Percentiles rank a stretch among this genome's conserved stretches.
Evolutionary conservation across 2,113 vertebrate species (phyloP).

Genomic region (Neotoma lepida): DNA sequence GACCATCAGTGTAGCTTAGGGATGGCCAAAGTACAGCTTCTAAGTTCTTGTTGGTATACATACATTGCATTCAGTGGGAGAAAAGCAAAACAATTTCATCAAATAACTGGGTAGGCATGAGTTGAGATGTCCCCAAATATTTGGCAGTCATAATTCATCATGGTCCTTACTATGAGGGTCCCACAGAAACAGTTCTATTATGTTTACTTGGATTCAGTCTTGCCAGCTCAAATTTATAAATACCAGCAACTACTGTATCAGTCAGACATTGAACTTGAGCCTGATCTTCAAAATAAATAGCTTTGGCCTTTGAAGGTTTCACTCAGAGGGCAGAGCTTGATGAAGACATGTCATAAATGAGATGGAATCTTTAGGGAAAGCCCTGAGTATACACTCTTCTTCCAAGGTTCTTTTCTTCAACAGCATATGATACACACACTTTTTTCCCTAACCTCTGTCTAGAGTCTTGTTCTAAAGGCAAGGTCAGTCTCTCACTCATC

Average conservation of each 20-base stretch:
- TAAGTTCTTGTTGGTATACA: constrained; percentile 8
- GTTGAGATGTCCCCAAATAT: background rate
- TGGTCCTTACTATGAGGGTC: constrained; percentile 31
- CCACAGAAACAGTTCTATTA: constrained; percentile 1
- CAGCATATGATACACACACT: background rate
- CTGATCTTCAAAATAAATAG: background rate
- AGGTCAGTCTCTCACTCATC: background rate
- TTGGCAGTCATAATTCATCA: constrained; percentile 19
- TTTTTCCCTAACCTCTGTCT: background rate
- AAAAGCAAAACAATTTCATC: constrained; percentile 15
- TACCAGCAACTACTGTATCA: background rate
- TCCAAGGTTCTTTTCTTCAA: constrained; percentile 1
- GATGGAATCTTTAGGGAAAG: constrained; percentile 31
- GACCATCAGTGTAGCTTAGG: background rate
- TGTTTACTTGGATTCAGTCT: background rate
- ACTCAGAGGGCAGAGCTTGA: background rate
- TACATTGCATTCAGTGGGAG: background rate
- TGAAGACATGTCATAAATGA: background rate
- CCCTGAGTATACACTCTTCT: background rate
- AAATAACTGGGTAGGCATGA: background rate
- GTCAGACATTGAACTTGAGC: background rate
- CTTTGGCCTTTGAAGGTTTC: background rate
- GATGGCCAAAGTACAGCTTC: background rate
- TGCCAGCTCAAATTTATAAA: background rate
- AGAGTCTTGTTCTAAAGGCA: background rate